A percentile compares a stretch with the other conserved stretches of the same genome.
These are phyloP conservation scores for Grallaria varia DNA, from an alignment of 2,113 vertebrate species.

Conservation along the genomic window DNA sequence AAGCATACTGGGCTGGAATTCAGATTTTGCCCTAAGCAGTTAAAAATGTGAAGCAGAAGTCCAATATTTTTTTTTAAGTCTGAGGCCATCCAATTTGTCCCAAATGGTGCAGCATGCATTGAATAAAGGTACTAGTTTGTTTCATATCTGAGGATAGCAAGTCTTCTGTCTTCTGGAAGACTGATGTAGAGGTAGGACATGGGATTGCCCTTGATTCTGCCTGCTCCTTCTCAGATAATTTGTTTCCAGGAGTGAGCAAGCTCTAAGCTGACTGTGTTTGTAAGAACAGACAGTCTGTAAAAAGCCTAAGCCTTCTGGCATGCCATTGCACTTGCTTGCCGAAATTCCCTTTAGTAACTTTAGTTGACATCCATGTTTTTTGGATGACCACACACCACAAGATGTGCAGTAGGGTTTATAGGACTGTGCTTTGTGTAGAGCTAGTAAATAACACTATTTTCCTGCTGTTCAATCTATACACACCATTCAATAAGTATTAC, in stretches of 20 bases:
- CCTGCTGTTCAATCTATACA: not conserved
- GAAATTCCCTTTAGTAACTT: not conserved
- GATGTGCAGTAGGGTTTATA: not conserved
- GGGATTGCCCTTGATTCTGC: not conserved
- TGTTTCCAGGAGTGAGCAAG: not conserved
- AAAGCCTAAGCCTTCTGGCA: not conserved
- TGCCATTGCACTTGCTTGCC: not conserved
- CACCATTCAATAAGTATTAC: not conserved
- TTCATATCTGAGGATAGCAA: not conserved
- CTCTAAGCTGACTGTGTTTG: not conserved
- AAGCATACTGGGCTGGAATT: not conserved
- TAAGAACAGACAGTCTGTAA: accelerated
- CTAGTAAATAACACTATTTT: not conserved
- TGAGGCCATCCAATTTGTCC: not conserved
- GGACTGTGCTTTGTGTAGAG: not conserved
- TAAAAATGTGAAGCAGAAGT: not conserved
- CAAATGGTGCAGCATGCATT: not conserved
- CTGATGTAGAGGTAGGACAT: not conserved
- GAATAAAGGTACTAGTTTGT: not conserved
- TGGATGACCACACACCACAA: not conserved
- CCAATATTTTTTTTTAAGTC: not conserved
- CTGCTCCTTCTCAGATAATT: not conserved
- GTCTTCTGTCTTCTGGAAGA: not conserved
- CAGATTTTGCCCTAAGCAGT: not conserved
- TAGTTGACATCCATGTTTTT: not conserved